Base-by-base conservation (phyloP, 2,888 invertebrate genomes). In the Drosophila mimetica region DNA sequence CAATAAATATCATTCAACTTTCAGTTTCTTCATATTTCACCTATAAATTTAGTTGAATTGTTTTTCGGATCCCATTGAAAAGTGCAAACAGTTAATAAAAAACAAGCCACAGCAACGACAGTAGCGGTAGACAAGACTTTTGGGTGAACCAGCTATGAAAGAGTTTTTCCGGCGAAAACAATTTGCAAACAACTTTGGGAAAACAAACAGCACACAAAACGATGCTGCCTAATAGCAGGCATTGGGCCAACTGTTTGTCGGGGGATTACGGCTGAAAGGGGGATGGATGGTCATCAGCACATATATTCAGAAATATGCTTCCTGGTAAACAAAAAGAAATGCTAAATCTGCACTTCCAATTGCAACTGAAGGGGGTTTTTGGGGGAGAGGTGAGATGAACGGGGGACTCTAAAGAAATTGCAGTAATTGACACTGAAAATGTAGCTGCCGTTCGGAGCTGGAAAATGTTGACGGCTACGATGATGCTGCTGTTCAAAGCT, bases 341-440 rank as follows among this genome's bases (percentile, higher is more conserved):
- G 46, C 32, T 50, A 14, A 50, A 54, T 36, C 51, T 69, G 54
- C 65, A 71, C 47, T 47, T 46, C 18, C 54, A 71, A 52, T 42
- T 41, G 37, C 32, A 60, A 48, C 32, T 37, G 39, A 25, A 25
- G 30, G 9, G 46, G 16, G 5, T 9, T 25, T 36, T n/a, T 1
- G 25, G 25, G 25, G 5, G 44, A 46, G 48, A 50, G 30, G 30
- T 30, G 30, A 30, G 30, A 1, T 30, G 50, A 18, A 22, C 36
- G 25, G 18, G 32, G 55, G 25, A 28, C n/a, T 18, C 8, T 30
- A 22, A 57, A 32, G 60, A 71, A 81, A 78, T 71, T 71, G 65
- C 60, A 20, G 63, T 78, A 84, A 81, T 81, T 87, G 87, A 75
- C 69, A 70, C 75, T 84, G 70, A 70, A 83, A 76, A 83, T 67